phyloP scores from a whole-genome alignment of 1,140 invertebrate genomes.

The Palaemon carinicauda region DNA sequence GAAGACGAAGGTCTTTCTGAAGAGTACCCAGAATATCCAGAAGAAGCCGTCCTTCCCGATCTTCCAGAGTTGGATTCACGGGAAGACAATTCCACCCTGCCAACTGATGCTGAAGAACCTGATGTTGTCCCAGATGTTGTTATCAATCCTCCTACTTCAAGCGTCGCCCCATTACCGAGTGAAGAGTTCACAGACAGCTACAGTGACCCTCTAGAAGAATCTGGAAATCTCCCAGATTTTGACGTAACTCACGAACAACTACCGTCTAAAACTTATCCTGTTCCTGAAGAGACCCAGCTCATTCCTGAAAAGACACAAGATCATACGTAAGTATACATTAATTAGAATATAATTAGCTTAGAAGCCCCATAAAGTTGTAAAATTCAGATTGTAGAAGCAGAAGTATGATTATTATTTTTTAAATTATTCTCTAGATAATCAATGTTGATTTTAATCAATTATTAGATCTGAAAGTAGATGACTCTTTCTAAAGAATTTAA shows the following conservation, averaged over 20 bases:
- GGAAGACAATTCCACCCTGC: background rate
- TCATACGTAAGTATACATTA: background rate
- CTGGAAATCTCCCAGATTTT: slow-evolving; percentile 16
- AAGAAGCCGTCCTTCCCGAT: background rate
- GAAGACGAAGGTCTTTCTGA: background rate
- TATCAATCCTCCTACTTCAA: background rate
- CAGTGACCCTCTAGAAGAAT: background rate
- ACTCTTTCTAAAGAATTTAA: background rate
- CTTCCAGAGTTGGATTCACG: background rate
- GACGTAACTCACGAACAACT: slow-evolving; percentile 24
- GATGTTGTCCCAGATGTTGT: background rate
- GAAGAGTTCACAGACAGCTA: slow-evolving; percentile 29
- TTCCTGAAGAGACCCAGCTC: background rate
- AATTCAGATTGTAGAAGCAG: too few relatives aligned
- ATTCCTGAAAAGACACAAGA: background rate
- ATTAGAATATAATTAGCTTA: background rate
- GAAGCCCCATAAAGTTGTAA: too few relatives aligned
- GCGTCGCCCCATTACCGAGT: background rate
- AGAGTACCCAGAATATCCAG: background rate
- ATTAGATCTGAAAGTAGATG: background rate
- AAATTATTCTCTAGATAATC: background rate
- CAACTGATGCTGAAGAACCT: background rate
- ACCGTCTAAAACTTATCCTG: slow-evolving; percentile 17
- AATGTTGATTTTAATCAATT: background rate
- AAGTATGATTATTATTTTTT: too few relatives aligned